phyloP scores from a whole-genome alignment of 2,113 vertebrate species.

The Corythoichthys intestinalis region DNA sequence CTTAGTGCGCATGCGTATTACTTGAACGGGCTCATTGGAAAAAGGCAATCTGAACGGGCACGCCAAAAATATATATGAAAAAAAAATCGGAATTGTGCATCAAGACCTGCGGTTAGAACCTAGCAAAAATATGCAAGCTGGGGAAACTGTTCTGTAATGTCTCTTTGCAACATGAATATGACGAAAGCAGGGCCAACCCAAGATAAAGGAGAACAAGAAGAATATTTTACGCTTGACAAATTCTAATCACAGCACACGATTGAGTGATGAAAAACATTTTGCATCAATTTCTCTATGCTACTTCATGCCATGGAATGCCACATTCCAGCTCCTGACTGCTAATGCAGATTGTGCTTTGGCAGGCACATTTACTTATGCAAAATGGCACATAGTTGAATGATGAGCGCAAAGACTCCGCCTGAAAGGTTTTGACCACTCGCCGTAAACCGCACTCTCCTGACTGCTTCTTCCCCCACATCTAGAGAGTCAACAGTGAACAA shows the following conservation, averaged over 20 bases:
- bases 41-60: too few species aligned
- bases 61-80: too few species aligned
- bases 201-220: neutral
- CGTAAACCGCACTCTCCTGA: slow-evolving; percentile 34
- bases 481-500: slow-evolving; percentile 51
- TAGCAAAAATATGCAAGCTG: neutral
- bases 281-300: neutral
- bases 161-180: neutral
- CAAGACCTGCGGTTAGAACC: too few species aligned
- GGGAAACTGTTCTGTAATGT: neutral
- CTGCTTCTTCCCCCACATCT: slow-evolving; percentile 45
- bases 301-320: slow-evolving; percentile 3
- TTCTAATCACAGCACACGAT: neutral
- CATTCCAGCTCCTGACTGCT: slow-evolving; percentile 19
- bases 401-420: slow-evolving; percentile 42
- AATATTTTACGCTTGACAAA: neutral
- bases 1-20: too few species aligned
- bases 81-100: too few species aligned
- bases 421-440: slow-evolving; percentile 40
- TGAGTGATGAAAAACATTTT: slow-evolving; percentile 2
- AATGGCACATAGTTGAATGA: slow-evolving; percentile 48
- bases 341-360: slow-evolving; percentile 43
- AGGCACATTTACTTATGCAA: slow-evolving; percentile 38
- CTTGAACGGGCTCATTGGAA: too few species aligned
- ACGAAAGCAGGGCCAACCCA: neutral